Percentiles rank a stretch among this genome's conserved stretches.
Conservation (phyloP, 1,140 invertebrate species). For the Drosophila lowei region DNA sequence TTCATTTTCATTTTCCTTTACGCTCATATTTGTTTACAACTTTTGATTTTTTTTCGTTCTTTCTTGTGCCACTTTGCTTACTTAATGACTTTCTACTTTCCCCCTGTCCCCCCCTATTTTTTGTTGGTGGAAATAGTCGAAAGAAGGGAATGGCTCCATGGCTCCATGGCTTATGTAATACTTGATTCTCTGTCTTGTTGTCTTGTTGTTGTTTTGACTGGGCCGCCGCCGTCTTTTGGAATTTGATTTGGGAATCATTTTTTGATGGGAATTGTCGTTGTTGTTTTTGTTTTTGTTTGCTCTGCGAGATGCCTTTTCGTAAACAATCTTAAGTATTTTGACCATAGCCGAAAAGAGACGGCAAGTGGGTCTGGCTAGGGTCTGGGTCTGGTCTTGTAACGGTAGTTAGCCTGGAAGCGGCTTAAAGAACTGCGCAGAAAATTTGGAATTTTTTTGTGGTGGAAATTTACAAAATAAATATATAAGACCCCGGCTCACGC, state of each 20-base stretch:
- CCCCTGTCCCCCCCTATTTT: too few species aligned
- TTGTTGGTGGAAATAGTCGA: too few species aligned
- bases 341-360: slow-evolving; percentile 20
- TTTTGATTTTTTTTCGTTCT: slow-evolving; percentile 60
- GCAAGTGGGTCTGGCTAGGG: background rate
- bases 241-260: slow-evolving; percentile 14
- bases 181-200: slow-evolving; percentile 16
- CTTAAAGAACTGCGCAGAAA: slow-evolving; percentile 30
- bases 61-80: slow-evolving; percentile 47
- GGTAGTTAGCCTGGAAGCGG: slow-evolving; percentile 52
- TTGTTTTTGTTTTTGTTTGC: slow-evolving; percentile 20
- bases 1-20: slow-evolving; percentile 73
- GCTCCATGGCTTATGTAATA: slow-evolving; percentile 45
- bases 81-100: slow-evolving; percentile 47
- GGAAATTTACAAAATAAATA: too few species aligned
- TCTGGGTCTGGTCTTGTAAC: slow-evolving; percentile 38
- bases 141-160: slow-evolving; percentile 4
- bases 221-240: slow-evolving; percentile 22
- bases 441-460: background rate
- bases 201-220: slow-evolving; percentile 35
- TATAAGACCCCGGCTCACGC: too few species aligned
- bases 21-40: slow-evolving; percentile 60
- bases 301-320: slow-evolving; percentile 42
- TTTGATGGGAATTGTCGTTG: slow-evolving; percentile 25
- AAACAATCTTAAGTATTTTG: slow-evolving; percentile 54